These are phyloP conservation scores for Amphipoea oculea DNA, from an alignment of 2,888 invertebrate species.

Conservation along the genomic window DNA sequence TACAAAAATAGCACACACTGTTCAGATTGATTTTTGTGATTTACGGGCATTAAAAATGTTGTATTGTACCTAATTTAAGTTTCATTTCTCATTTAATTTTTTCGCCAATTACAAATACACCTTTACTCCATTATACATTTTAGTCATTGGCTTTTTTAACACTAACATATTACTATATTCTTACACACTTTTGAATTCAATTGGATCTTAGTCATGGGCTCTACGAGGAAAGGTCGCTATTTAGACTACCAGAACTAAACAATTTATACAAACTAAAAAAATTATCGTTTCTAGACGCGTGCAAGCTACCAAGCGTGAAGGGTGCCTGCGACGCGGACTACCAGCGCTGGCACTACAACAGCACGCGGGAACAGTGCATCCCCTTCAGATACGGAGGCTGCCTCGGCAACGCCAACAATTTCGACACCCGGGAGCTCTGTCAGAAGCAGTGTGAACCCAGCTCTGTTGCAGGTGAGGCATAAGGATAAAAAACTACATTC, in stretches of 20 bases:
- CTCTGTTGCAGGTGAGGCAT: slow-evolving; percentile 89
- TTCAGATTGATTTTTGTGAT: not conserved
- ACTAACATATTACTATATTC: not conserved
- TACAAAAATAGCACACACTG: too few species aligned
- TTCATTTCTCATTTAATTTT: too few species aligned
- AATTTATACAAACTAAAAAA: not conserved
- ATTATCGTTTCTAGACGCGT: slow-evolving; percentile 90
- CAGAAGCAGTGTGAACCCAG: slow-evolving; percentile 92
- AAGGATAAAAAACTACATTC: not conserved
- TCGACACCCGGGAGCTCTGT: slow-evolving; percentile 94
- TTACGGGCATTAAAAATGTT: not conserved
- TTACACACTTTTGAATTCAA: not conserved
- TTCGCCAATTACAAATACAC: too few species aligned
- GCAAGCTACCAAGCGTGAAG: slow-evolving; percentile 94
- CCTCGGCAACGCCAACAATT: slow-evolving; percentile 97
- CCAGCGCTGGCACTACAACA: slow-evolving; percentile 96
- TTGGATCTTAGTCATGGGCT: not conserved
- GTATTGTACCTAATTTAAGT: not conserved
- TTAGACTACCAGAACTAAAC: too few species aligned
- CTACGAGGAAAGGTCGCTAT: not conserved
- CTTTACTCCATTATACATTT: too few species aligned
- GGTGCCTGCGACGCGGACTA: slow-evolving; percentile 96
- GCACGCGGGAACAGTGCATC: slow-evolving; percentile 93
- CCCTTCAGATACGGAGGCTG: slow-evolving; percentile 98
- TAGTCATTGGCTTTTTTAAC: not conserved